phyloP scores from a whole-genome alignment of 2,113 vertebrate genomes.

The Ailurus styani region DNA sequence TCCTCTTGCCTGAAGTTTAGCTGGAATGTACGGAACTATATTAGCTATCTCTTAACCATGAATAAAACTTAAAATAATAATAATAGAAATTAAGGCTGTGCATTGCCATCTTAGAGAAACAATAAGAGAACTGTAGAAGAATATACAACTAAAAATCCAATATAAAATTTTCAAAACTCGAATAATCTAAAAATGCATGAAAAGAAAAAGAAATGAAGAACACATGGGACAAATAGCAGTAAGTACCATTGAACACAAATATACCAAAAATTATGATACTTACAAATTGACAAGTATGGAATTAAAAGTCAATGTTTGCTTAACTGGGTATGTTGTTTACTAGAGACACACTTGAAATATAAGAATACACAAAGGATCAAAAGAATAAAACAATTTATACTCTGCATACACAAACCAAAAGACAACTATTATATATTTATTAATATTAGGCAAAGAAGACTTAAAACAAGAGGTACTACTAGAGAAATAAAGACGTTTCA shows the following conservation, averaged over 20 bases:
- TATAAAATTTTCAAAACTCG: neutral
- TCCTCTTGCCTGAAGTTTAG: neutral
- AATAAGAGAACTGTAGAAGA: neutral
- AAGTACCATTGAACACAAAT: neutral
- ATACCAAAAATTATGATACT: neutral
- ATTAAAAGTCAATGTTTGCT: neutral
- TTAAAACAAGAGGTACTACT: neutral
- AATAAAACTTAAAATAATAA: neutral
- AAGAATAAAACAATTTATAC: neutral
- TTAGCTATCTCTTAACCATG: neutral
- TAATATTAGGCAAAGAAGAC: neutral
- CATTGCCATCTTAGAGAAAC: neutral
- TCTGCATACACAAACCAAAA: neutral
- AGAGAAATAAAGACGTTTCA: neutral
- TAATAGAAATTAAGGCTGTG: neutral
- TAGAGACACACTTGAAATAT: neutral
- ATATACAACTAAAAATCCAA: neutral
- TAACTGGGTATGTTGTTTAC: neutral
- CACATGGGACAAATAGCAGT: neutral
- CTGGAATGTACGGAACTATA: neutral
- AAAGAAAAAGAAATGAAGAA: neutral
- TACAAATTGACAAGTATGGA: neutral
- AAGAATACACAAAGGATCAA: neutral
- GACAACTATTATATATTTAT: neutral
- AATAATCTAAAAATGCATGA: neutral